A percentile compares a stretch with the other conserved stretches of the same genome.
phyloP scores from a whole-genome alignment of 2,113 vertebrate species.

The Amblyopsis rosae region DNA sequence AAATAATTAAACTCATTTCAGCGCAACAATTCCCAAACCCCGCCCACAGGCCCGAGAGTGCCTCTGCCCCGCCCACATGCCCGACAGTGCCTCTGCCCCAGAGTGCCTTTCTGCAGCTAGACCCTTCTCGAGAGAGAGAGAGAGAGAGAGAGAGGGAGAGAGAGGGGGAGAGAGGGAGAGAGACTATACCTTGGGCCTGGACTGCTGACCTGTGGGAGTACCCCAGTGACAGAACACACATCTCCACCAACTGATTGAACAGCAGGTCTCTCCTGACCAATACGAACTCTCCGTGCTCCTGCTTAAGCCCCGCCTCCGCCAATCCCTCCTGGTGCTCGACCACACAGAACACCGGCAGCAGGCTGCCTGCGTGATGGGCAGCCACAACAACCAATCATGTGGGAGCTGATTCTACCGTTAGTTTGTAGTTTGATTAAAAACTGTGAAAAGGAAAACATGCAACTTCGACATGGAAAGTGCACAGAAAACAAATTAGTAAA shows the following conservation, averaged over 20 bases:
- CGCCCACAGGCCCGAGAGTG: too few relatives aligned
- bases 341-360: constrained; percentile 98
- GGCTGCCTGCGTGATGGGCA: constrained; percentile 81
- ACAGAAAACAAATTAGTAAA: not conserved
- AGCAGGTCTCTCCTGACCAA: constrained; percentile 95
- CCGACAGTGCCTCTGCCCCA: too few relatives aligned
- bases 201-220: constrained; percentile 97
- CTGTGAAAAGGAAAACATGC: too few relatives aligned
- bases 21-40: too few relatives aligned
- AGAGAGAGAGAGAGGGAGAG: too few relatives aligned
- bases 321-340: constrained; percentile 92
- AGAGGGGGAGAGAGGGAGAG: not conserved
- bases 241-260: constrained; percentile 98
- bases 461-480: not conserved
- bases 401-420: not conserved
- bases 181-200: constrained; percentile 90
- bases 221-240: constrained; percentile 92
- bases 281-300: constrained; percentile 96
- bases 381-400: constrained; percentile 9
- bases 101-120: too few relatives aligned
- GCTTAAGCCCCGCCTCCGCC: constrained; percentile 86
- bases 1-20: too few relatives aligned
- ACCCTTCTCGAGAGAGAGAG: too few relatives aligned
- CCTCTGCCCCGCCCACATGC: too few relatives aligned
- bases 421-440: too few relatives aligned